Conservation (phyloP, 2,797 vertebrate species). For the Antrozous pallidus region DNA sequence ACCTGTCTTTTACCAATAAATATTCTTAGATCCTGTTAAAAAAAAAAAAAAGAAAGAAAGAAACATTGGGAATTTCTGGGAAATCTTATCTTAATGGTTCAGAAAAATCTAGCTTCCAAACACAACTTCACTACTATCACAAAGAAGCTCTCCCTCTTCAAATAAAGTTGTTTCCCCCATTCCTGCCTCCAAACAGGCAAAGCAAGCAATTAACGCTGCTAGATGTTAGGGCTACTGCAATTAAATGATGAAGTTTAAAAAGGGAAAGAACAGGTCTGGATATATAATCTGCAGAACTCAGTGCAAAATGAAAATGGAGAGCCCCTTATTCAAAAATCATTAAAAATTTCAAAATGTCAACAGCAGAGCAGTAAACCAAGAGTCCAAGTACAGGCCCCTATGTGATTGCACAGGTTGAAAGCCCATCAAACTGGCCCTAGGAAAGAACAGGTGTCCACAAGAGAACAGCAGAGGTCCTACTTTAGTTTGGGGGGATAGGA, state of each 20-base stretch:
- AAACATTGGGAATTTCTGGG: background rate
- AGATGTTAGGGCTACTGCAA: background rate
- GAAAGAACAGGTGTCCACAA: background rate
- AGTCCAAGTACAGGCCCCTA: background rate
- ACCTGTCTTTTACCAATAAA: no score
- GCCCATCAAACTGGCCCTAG: background rate
- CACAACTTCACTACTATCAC: background rate
- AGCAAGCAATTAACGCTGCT: background rate
- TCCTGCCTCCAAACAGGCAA: background rate
- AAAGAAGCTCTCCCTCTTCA: background rate
- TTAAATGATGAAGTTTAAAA: background rate
- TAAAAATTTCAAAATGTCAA: background rate
- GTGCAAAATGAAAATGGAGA: background rate
- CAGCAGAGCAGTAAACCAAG: background rate
- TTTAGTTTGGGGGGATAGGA: background rate
- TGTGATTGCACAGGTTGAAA: background rate
- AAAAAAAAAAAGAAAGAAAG: no score
- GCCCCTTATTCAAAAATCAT: background rate
- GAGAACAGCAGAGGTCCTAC: background rate
- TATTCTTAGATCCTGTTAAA: no score
- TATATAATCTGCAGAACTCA: background rate
- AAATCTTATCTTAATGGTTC: conserved; percentile 26
- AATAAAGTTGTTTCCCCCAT: background rate
- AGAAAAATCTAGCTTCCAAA: conserved; percentile 23
- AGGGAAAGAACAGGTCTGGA: background rate